These are phyloP conservation scores for Propithecus coquereli DNA, from an alignment of 2,113 vertebrate genomes.

Conservation along the genomic window DNA sequence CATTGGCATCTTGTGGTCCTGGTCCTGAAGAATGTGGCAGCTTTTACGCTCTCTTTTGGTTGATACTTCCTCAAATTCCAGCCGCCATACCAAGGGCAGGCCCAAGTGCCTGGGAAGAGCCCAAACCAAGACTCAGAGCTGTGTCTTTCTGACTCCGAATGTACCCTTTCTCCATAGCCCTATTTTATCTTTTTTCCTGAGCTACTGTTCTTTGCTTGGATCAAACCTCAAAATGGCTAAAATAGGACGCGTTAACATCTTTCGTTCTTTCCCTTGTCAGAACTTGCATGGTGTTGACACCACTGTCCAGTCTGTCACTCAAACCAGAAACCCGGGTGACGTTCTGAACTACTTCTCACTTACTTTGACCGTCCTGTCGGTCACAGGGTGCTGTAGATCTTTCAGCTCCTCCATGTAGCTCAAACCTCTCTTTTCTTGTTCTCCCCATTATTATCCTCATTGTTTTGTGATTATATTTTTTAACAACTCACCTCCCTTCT, in stretches of 20 bases:
- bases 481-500: background rate
- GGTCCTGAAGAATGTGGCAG: too few relatives aligned
- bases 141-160: background rate
- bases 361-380: rapidly evolving
- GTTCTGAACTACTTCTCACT: background rate
- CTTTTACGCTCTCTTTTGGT: background rate
- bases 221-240: background rate
- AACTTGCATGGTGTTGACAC: too few relatives aligned
- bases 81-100: background rate
- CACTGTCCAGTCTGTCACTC: too few relatives aligned
- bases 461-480: background rate
- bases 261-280: background rate
- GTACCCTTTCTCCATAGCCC: background rate
- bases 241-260: background rate
- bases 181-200: background rate
- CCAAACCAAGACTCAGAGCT: background rate
- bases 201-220: background rate
- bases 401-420: background rate
- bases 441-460: background rate
- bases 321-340: background rate
- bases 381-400: background rate
- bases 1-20: background rate
- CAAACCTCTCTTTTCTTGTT: background rate
- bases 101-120: background rate
- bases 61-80: background rate